phyloP scores from a whole-genome alignment of 1,140 invertebrate species.

The Drosophila equinoxialis region DNA sequence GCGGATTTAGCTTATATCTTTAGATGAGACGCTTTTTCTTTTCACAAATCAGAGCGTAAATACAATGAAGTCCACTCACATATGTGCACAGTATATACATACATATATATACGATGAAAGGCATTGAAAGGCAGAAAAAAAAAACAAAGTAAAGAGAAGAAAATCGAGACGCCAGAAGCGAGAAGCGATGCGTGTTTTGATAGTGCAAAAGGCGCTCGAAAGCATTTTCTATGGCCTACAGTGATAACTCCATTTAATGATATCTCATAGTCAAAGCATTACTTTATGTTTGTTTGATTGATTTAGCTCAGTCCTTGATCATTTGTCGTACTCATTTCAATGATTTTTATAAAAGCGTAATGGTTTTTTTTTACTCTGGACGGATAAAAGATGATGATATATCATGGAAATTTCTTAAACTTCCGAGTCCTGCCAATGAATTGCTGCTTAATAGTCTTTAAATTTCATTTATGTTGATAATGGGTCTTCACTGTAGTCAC shows the following conservation, averaged over 20 bases:
- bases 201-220: conserved; percentile 56
- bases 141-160: conserved; percentile 27
- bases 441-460: neutral
- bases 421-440: no score
- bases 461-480: neutral
- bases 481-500: conserved; percentile 33
- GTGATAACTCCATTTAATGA: conserved; percentile 7
- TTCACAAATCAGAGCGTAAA: conserved; percentile 78
- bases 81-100: conserved; percentile 10
- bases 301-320: no score
- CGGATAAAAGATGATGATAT: no score
- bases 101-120: conserved; percentile 30
- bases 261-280: no score
- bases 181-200: conserved; percentile 55
- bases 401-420: no score
- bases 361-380: no score
- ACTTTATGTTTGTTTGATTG: no score
- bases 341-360: no score
- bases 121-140: conserved; percentile 37
- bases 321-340: no score
- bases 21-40: conserved; percentile 52
- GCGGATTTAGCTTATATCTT: conserved; percentile 64
- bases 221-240: conserved; percentile 44
- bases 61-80: conserved; percentile 70
- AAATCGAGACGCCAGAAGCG: conserved; percentile 22